Conservation (phyloP, 2,888 invertebrate genomes). For the Nomada hirtipes region DNA sequence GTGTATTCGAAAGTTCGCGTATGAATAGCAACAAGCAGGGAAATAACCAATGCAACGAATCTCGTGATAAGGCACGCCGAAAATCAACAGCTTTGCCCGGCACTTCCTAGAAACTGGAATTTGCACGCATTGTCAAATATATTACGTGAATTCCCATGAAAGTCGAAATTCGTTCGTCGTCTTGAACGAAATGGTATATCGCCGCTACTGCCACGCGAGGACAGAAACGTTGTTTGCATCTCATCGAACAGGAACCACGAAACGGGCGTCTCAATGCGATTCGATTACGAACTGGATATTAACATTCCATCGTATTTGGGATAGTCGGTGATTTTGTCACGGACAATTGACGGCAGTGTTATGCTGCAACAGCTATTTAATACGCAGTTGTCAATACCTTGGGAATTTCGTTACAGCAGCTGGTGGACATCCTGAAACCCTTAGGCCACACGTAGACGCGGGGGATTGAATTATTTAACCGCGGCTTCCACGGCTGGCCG, state of each 20-base stretch:
- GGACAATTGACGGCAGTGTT: constrained; percentile 7
- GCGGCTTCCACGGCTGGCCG: constrained; percentile 54
- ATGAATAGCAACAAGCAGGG: constrained; percentile 36
- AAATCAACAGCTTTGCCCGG: constrained; percentile 16
- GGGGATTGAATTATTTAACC: constrained; percentile 68
- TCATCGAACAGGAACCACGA: not conserved
- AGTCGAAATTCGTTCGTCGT: not conserved
- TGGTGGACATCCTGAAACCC: constrained; percentile 42
- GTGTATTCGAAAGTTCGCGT: constrained; percentile 10
- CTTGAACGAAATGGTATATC: constrained; percentile 33
- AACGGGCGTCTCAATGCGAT: not conserved
- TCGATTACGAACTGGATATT: not conserved
- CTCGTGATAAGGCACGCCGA: constrained; percentile 5
- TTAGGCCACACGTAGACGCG: constrained; percentile 55
- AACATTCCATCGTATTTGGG: not conserved
- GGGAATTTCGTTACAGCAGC: constrained; percentile 51
- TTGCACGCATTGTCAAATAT: not conserved
- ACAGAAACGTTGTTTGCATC: not conserved
- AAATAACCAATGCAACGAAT: constrained; percentile 21
- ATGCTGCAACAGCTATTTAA: constrained; percentile 34
- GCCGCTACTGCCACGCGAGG: not conserved
- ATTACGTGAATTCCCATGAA: not conserved
- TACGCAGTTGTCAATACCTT: constrained; percentile 47
- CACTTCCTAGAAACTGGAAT: constrained; percentile 8
- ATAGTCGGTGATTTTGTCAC: constrained; percentile 30